Evolutionary conservation across 2,888 invertebrate genomes (phyloP), one percentile per base, ranked within the genome.

Genomic region (Aphodius granarius): DNA sequence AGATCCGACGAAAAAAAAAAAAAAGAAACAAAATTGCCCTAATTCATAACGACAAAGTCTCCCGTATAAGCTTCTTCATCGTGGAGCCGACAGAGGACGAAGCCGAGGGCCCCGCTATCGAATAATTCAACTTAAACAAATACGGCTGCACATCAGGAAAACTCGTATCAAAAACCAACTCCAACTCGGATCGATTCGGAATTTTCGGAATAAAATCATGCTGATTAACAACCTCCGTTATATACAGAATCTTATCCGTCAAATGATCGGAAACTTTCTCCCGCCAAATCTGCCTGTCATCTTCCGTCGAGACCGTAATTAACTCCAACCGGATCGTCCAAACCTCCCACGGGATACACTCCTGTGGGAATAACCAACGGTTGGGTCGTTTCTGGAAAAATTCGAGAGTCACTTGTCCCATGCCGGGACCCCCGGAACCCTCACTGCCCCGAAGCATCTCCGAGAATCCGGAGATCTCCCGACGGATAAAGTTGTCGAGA

Each of bases 271-370:
- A 95, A 16, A 96, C 93, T 86, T 93, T 94, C 86, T 98, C 98
- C 78, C 97, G 91, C 83, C 94, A 95, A 81, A 93, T 91, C 86
- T 95, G 95, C 81, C 96, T 90, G 84, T 97, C 97, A 84, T 94
- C 94, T 85, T 97, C 97, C 86, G 92, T 95, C 78, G 93, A 93
- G 73, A 97, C 89, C 82, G 94, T 93, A 21, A 97, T 93, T 63
- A 98, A 90, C 86, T 98, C 96, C 80, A 99, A 90, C 82, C 95
- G 93, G 5, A 99, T 92, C 62, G 97, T 98, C 99, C 99, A 99
- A 75, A 98, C 96, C 87, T 99, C 99, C 99, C 99, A 99, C 0
- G 98, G 97, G 83, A 96, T 95, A 85, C 94, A 95, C 85, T 98
- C 98, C 5, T 95, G 92, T 80, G 94, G 93, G 86, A 98, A 96